A percentile compares a stretch with the other conserved stretches of the same genome.
These are phyloP conservation scores for Lycaon pictus DNA, from an alignment of 2,113 vertebrate genomes.

Conservation along the genomic window DNA sequence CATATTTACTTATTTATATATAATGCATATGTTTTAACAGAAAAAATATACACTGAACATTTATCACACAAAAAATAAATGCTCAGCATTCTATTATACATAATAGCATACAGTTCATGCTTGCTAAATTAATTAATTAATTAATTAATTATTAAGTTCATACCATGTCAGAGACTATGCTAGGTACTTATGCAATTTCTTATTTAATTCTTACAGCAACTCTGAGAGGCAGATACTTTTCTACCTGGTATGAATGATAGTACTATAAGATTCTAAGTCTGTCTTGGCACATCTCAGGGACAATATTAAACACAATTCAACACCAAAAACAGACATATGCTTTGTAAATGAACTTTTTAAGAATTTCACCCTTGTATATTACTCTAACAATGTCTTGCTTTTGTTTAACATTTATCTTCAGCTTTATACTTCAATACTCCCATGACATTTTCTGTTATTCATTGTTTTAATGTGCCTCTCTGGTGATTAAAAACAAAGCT, in stretches of 20 bases:
- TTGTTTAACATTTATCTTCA: not conserved
- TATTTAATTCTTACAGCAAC: not conserved
- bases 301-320: not conserved
- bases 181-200: not conserved
- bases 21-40: not conserved
- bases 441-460: not conserved
- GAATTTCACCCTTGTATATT: not conserved
- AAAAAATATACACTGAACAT: not conserved
- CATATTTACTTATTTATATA: not conserved
- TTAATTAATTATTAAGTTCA: not conserved
- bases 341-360: not conserved
- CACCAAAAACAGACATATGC: not conserved
- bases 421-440: not conserved
- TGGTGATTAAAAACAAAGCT: slow-evolving; percentile 21
- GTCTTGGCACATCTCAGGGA: not conserved
- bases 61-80: slow-evolving; percentile 1
- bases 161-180: not conserved
- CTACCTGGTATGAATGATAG: not conserved
- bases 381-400: not conserved
- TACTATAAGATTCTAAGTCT: slow-evolving; percentile 4
- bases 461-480: not conserved
- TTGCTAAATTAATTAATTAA: slow-evolving; percentile 60
- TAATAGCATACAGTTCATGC: not conserved
- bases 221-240: not conserved
- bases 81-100: not conserved